Evolutionary conservation across 2,113 vertebrate species (phyloP).

Genomic region (Etheostoma spectabile): DNA sequence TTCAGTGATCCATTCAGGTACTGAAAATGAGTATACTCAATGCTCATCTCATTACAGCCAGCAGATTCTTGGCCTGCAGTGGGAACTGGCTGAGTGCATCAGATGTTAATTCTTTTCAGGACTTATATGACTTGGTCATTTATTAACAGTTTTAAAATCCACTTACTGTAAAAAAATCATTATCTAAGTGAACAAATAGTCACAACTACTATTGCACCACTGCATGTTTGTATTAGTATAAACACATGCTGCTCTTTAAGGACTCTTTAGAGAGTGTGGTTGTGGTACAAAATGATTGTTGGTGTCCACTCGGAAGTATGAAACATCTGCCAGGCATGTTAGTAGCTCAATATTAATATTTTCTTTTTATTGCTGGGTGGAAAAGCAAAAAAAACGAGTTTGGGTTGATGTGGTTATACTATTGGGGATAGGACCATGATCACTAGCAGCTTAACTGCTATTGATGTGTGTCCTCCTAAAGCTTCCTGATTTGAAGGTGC

Average conservation of each 20-base stretch:
- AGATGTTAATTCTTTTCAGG: not conserved
- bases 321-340: too few species aligned
- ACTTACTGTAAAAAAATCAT: not conserved
- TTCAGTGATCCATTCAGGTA: constrained; percentile 33
- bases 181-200: not conserved
- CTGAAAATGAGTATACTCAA: not conserved
- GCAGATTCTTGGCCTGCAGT: constrained; percentile 2
- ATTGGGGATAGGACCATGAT: too few species aligned
- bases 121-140: not conserved
- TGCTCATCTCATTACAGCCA: constrained; percentile 18
- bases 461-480: not conserved
- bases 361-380: not conserved
- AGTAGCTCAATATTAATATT: not conserved
- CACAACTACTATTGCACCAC: not conserved
- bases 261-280: too few species aligned
- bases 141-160: not conserved
- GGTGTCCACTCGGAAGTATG: too few species aligned
- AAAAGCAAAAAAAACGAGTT: not conserved
- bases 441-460: not conserved
- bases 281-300: too few species aligned
- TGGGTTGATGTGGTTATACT: not conserved
- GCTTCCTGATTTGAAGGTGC: not conserved
- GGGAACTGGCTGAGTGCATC: not conserved
- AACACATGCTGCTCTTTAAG: not conserved
- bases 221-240: not conserved